Percentiles rank a stretch among this genome's conserved stretches.
Evolutionary conservation across 2,888 invertebrate species (phyloP).

Genomic region (Sphaerophoria rueppellii): DNA sequence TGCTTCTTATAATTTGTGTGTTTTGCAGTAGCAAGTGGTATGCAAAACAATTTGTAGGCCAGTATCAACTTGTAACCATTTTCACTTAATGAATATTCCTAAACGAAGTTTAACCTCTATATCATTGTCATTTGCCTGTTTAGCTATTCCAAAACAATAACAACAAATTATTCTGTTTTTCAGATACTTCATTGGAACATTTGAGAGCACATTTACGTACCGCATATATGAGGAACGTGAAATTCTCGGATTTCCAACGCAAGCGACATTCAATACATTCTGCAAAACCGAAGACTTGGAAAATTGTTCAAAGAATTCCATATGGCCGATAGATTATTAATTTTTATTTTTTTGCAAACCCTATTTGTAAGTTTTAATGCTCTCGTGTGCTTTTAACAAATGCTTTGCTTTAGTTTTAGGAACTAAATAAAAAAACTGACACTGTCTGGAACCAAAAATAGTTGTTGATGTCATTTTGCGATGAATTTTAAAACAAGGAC

Average conservation of each 20-base stretch:
- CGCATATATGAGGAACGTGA: slow-evolving; percentile 99
- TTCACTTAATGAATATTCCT: too few relatives aligned
- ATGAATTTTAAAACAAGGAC: slow-evolving; percentile 43
- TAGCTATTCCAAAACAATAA: too few relatives aligned
- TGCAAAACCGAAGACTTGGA: slow-evolving; percentile 84
- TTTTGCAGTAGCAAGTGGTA: too few relatives aligned
- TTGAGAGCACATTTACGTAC: slow-evolving; percentile 97
- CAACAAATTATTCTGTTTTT: not conserved
- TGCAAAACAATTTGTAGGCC: too few relatives aligned
- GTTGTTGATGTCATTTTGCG: not conserved
- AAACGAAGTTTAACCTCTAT: too few relatives aligned
- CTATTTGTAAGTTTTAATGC: slow-evolving; percentile 10
- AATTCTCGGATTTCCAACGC: slow-evolving; percentile 92
- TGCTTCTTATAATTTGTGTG: too few relatives aligned
- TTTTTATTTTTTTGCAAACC: not conserved
- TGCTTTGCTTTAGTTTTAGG: slow-evolving; percentile 40
- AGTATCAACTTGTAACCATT: too few relatives aligned
- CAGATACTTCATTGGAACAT: slow-evolving; percentile 92
- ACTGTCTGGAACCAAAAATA: slow-evolving; percentile 21
- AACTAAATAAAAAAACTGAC: slow-evolving; percentile 50
- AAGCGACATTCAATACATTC: slow-evolving; percentile 92
- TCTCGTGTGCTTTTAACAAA: slow-evolving; percentile 2
- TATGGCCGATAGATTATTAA: slow-evolving; percentile 88
- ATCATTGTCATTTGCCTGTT: too few relatives aligned
- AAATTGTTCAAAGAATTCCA: slow-evolving; percentile 88